Evolutionary conservation across 2,888 invertebrate species (phyloP).

Genomic region (Resseliella maxima): DNA sequence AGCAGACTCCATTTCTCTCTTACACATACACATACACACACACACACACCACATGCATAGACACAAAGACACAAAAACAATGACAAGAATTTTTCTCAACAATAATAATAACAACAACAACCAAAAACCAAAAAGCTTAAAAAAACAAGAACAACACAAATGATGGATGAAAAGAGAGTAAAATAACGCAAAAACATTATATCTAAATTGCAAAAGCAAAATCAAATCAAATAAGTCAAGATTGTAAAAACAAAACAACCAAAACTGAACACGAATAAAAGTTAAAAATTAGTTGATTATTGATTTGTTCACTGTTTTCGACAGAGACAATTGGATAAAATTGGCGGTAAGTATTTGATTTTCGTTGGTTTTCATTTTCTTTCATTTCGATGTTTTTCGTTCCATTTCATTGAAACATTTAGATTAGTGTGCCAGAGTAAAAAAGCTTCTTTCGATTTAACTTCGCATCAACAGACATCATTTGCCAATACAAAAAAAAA

Average conservation of each 20-base stretch:
- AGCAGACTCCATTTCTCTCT: neutral
- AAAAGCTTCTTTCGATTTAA: too few relatives aligned
- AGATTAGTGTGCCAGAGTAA: too few relatives aligned
- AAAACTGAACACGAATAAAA: neutral
- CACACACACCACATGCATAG: neutral
- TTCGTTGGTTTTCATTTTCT: too few relatives aligned
- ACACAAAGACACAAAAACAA: neutral
- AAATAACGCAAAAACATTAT: neutral
- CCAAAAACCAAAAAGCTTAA: neutral
- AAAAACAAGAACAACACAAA: neutral
- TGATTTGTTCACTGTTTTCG: neutral
- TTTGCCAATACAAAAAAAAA: too few relatives aligned
- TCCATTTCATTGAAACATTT: too few relatives aligned
- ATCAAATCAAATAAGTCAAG: constrained; percentile 1
- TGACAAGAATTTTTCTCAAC: neutral
- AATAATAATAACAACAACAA: neutral
- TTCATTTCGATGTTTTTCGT: too few relatives aligned
- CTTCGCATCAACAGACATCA: too few relatives aligned
- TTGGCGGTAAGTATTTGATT: neutral
- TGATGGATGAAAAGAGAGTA: neutral
- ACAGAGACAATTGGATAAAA: neutral
- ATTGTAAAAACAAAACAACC: neutral
- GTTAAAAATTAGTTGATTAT: neutral
- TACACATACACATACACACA: neutral
- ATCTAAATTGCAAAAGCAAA: constrained; percentile 1